Base-by-base conservation (phyloP, 2,888 invertebrate species). In the Branchellion lobata region DNA sequence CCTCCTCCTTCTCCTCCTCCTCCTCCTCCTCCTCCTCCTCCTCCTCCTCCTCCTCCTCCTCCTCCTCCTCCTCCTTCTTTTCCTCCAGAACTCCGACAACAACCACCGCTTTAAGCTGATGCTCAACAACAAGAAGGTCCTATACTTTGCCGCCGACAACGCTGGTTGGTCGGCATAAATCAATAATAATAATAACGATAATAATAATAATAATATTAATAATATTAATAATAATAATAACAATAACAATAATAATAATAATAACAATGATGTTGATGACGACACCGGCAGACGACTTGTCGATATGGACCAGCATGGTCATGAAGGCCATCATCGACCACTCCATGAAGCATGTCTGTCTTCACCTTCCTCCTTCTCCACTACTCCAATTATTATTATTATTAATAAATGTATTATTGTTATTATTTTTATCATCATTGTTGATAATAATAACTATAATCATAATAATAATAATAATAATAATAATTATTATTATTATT, bases 1-100 rank as follows among this genome's bases (percentile, higher is more conserved):
- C 94, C 8, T 78, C 2, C 11, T 83, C 74, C 36, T 83, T 85
- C 84, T 81, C 81, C 29, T 82, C 71, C 57, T 61, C 29, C 27
- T n/a, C n/a, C 8, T 78, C 2, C 11, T 83, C 74, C 36, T 83
- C 84, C 84, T 81, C 81, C 29, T 82, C 71, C 57, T 61, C 29
- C 27, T n/a, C 27, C 8, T 78, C 2, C 11, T 83, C 74, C 36
- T 83, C 84, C 84, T 81, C 81, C 29, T 82, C 71, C 57, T 61
- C 29, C 27, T n/a, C n/a, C n/a, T n/a, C n/a, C 8, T 78, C 2
- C 11, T 83, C 74, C 36, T 83, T 85, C 84, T 81, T 81, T 29
- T 82, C 71, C 57, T 61, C 29, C 27, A 24, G 68, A 34, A 79
- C 29, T 21, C 24, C 1, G n/a, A 79, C 33, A 14, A 33, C 31